A percentile compares a stretch with the other conserved stretches of the same genome.
phyloP scores from a whole-genome alignment of 2,888 invertebrate species.

The Diaphora mendica region DNA sequence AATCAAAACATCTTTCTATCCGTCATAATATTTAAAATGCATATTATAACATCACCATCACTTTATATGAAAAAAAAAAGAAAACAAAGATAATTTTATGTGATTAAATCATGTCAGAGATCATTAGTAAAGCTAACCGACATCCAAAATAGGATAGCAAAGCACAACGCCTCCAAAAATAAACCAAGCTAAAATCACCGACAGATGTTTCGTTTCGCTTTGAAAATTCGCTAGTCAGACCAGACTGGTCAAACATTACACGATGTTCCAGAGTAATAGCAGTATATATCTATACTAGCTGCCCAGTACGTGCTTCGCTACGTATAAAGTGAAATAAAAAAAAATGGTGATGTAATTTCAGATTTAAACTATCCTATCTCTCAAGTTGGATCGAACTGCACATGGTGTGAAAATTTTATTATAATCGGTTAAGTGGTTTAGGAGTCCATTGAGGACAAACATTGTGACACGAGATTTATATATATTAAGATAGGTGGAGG shows the following conservation, averaged over 20 bases:
- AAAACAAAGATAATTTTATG: not conserved
- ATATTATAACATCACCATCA: too few species aligned
- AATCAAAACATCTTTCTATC: not conserved
- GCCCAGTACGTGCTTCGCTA: too few species aligned
- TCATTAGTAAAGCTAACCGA: conserved; percentile 35
- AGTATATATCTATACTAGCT: too few species aligned
- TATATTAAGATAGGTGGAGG: conserved; percentile 10
- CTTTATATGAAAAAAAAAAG: not conserved
- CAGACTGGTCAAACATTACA: conserved; percentile 50
- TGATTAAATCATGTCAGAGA: not conserved
- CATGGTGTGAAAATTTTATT: too few species aligned
- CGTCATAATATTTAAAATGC: not conserved
- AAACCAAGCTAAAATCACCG: conserved; percentile 52
- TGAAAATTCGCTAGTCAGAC: conserved; percentile 59
- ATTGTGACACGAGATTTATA: too few species aligned
- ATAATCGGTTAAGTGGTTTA: too few species aligned
- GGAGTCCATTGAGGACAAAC: too few species aligned
- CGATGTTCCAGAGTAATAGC: conserved; percentile 47
- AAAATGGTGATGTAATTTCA: too few species aligned
- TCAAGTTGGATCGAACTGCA: too few species aligned
- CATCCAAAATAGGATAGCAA: conserved; percentile 48
- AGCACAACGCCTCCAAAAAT: conserved; percentile 53
- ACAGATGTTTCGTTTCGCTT: conserved; percentile 58
- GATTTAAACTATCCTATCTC: too few species aligned
- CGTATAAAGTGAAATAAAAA: too few species aligned